A percentile compares a stretch with the other conserved stretches of the same genome.
Evolutionary conservation across 2,797 vertebrate species (phyloP).

Genomic region (Phalloptychus januarius): DNA sequence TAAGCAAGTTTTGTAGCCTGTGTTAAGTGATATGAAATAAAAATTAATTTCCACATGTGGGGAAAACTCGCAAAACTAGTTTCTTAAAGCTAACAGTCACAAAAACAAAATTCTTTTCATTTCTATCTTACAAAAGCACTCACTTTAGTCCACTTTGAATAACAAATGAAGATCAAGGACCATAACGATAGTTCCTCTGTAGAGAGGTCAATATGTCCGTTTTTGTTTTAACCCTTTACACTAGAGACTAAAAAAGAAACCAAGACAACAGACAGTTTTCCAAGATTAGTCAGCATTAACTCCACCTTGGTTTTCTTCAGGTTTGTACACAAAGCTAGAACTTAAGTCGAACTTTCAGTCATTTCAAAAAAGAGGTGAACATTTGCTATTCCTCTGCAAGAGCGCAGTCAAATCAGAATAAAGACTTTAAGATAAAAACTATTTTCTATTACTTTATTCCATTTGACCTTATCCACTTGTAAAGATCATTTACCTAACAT

Average conservation of each 20-base stretch:
- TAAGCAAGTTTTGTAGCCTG: neutral
- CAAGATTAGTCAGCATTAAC: constrained; percentile 28
- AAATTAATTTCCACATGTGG: neutral
- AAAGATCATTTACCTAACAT: neutral
- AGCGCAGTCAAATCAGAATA: neutral
- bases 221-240: constrained; percentile 27
- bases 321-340: constrained; percentile 35
- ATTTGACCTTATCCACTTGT: neutral
- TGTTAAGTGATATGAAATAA: too few relatives aligned
- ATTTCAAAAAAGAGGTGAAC: constrained; percentile 15
- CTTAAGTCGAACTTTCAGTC: constrained; percentile 21
- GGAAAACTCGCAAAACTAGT: too few relatives aligned
- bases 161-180: neutral
- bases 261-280: constrained; percentile 11
- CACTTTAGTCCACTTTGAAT: too few relatives aligned
- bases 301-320: neutral
- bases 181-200: neutral
- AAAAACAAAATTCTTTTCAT: neutral
- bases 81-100: neutral
- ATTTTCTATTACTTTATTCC: too few relatives aligned
- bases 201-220: neutral
- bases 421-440: neutral
- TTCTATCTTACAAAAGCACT: neutral
- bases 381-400: neutral
- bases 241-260: constrained; percentile 46